A percentile compares a stretch with the other conserved stretches of the same genome.
phyloP scores from a whole-genome alignment of 64 coral and sea anemone genomes.

The Stichodactyla mertensii region DNA sequence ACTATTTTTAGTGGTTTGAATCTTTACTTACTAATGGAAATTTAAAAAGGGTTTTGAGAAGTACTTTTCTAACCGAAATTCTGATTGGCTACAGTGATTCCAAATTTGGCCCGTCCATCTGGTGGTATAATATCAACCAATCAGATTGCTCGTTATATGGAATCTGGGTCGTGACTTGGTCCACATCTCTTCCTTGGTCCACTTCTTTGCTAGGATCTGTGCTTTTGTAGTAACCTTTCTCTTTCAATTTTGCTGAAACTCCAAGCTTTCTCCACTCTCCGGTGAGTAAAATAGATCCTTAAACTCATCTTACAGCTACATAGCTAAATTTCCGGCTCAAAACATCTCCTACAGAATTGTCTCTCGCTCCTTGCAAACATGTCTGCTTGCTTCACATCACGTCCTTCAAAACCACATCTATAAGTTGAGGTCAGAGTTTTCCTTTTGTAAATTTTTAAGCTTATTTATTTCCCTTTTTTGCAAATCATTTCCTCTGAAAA shows the following conservation, averaged over 20 bases:
- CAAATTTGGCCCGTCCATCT: background rate
- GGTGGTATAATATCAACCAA: background rate
- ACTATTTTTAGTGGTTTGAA: background rate
- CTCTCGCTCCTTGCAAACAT: background rate
- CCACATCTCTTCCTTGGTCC: conserved; percentile 1
- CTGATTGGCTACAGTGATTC: conserved; percentile 25
- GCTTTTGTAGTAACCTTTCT: background rate
- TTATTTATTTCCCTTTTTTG: background rate
- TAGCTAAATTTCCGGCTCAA: background rate
- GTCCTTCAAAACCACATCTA: too few species aligned
- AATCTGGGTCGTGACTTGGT: conserved; percentile 9
- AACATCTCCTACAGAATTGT: background rate
- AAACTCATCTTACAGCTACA: background rate
- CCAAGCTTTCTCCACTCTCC: background rate
- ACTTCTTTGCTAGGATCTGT: background rate
- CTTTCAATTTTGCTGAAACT: background rate
- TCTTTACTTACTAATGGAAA: background rate
- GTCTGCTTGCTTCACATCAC: background rate
- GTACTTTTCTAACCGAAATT: background rate
- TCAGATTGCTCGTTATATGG: conserved; percentile 17
- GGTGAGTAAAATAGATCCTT: background rate
- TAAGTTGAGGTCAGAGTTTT: background rate
- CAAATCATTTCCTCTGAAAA: background rate
- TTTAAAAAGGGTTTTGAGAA: background rate
- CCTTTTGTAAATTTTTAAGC: background rate